phyloP scores from a whole-genome alignment of 2,113 vertebrate species.

The Pelmatolapia mariae region DNA sequence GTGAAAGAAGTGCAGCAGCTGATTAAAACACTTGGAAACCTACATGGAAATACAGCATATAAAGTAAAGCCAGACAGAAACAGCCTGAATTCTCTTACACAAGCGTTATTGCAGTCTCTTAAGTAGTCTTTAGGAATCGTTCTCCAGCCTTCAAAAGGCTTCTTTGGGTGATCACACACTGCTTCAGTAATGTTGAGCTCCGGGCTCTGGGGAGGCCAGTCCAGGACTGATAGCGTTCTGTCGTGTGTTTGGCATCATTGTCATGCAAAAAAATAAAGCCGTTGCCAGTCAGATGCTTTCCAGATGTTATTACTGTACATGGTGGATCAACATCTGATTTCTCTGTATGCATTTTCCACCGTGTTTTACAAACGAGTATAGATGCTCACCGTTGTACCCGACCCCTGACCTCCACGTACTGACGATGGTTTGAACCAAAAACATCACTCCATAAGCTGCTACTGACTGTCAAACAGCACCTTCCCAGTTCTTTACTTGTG shows the following conservation, averaged over 20 bases:
- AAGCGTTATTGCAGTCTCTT: not conserved
- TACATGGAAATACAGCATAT: not conserved
- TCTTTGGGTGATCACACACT: not conserved
- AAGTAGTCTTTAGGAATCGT: not conserved
- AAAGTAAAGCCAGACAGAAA: not conserved
- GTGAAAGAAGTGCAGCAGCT: not conserved
- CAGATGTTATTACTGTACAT: not conserved
- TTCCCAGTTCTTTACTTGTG: not conserved
- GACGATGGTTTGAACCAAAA: not conserved
- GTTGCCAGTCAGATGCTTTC: not conserved
- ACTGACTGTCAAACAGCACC: not conserved
- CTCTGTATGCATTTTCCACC: not conserved
- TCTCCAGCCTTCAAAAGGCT: not conserved
- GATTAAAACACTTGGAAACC: not conserved
- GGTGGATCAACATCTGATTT: not conserved
- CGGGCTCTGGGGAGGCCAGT: not conserved
- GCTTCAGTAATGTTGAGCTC: not conserved
- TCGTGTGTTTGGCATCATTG: not conserved
- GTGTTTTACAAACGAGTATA: not conserved
- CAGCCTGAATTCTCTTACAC: not conserved
- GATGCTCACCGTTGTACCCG: fast-evolving
- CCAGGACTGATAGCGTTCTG: fast-evolving
- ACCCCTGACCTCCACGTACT: not conserved
- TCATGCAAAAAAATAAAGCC: not conserved
- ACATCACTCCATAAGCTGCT: not conserved